These are phyloP conservation scores for Rhorus exstirpatorius DNA, from an alignment of 2,888 invertebrate species.

Conservation along the genomic window DNA sequence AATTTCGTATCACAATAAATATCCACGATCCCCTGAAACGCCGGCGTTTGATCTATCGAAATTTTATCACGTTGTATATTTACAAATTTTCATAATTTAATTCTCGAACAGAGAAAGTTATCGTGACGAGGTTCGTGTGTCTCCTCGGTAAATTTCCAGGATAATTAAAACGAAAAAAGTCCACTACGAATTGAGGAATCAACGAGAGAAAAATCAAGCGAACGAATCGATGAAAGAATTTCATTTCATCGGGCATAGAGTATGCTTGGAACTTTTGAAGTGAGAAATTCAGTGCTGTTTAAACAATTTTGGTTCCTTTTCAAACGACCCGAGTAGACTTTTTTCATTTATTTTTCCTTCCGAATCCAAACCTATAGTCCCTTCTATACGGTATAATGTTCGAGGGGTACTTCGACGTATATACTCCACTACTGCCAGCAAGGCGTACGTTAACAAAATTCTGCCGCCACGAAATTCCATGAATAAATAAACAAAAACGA, in stretches of 20 bases:
- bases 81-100: no score
- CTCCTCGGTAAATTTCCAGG: not conserved
- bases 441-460: slow-evolving; percentile 68
- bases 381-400: slow-evolving; percentile 41
- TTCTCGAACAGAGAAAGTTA: not conserved
- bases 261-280: not conserved
- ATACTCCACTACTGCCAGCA: slow-evolving; percentile 64
- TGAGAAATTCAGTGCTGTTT: not conserved
- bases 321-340: slow-evolving; percentile 13
- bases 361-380: slow-evolving; percentile 29
- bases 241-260: no score
- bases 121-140: not conserved
- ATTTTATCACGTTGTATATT: not conserved
- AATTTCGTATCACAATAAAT: not conserved
- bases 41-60: no score
- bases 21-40: no score
- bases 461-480: slow-evolving; percentile 66
- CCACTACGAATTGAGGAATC: not conserved
- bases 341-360: slow-evolving; percentile 11
- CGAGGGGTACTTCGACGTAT: slow-evolving; percentile 51
- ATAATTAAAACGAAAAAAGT: not conserved
- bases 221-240: no score
- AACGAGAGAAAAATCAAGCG: no score
- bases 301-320: not conserved
- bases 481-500: slow-evolving; percentile 27